Evolutionary conservation across 2,888 invertebrate species (phyloP).

Genomic region (Drosophila infuscata): DNA sequence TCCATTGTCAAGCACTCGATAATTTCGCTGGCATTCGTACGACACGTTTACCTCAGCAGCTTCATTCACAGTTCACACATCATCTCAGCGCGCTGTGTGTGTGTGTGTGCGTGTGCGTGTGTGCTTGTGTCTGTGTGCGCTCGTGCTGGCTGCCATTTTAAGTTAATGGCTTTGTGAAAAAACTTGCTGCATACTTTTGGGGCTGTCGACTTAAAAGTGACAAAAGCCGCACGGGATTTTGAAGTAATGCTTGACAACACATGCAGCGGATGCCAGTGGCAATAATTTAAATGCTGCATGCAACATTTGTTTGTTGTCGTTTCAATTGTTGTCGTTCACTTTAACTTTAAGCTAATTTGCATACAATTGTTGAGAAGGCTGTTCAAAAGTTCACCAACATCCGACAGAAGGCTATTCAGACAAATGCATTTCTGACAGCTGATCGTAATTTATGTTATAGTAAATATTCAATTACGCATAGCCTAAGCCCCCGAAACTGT

Average conservation of each 20-base stretch:
- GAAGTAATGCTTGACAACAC: slow-evolving; percentile 22
- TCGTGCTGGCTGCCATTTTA: slow-evolving; percentile 35
- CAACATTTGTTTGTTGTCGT: slow-evolving; percentile 18
- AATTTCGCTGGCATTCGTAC: slow-evolving; percentile 61
- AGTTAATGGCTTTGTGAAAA: slow-evolving; percentile 32
- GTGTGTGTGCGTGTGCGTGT: neutral
- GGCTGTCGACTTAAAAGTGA: slow-evolving; percentile 32
- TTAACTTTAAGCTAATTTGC: slow-evolving; percentile 54
- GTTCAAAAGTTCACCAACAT: slow-evolving; percentile 14
- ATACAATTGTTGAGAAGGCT: slow-evolving; percentile 44
- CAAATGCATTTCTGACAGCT: slow-evolving; percentile 36
- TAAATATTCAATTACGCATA: slow-evolving; percentile 21
- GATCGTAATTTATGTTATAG: slow-evolving; percentile 58
- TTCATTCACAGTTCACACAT: slow-evolving; percentile 36
- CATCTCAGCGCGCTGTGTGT: slow-evolving; percentile 27
- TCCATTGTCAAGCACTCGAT: slow-evolving; percentile 67
- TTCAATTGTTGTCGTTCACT: slow-evolving; percentile 26
- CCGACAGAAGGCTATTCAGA: slow-evolving; percentile 18
- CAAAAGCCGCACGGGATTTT: slow-evolving; percentile 25
- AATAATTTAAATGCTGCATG: slow-evolving; percentile 33
- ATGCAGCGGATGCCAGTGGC: neutral
- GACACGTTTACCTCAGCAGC: slow-evolving; percentile 43
- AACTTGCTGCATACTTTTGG: slow-evolving; percentile 48
- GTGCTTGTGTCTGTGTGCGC: neutral
- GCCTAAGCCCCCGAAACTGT: slow-evolving; percentile 9